Evolutionary conservation across 2,888 invertebrate species (phyloP).

Genomic region (Oligia strigilis): DNA sequence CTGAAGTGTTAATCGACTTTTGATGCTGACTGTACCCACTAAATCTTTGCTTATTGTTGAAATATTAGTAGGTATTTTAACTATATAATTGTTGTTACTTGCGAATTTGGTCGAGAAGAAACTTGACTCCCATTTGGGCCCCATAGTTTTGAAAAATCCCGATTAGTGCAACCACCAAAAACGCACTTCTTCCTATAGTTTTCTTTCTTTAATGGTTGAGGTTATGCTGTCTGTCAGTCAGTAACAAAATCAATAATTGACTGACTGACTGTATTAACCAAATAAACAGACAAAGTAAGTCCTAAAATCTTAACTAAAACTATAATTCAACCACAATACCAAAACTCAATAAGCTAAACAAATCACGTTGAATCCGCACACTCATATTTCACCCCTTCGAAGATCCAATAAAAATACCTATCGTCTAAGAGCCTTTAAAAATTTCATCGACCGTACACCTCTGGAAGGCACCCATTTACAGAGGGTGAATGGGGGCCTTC

Average conservation of each 20-base stretch:
- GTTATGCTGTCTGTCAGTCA: background rate
- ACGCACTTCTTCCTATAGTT: background rate
- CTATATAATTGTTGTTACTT: background rate
- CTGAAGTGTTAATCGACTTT: too few relatives aligned
- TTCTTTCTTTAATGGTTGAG: too few relatives aligned
- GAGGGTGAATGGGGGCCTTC: slow-evolving; percentile 12
- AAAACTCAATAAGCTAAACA: slow-evolving; percentile 23
- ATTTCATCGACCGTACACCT: slow-evolving; percentile 79
- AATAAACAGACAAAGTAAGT: background rate
- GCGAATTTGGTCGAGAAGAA: background rate
- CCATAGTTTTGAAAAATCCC: background rate
- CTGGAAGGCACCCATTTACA: slow-evolving; percentile 64
- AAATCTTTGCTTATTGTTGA: background rate
- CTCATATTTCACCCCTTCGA: slow-evolving; percentile 63
- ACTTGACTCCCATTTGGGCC: fast-evolving
- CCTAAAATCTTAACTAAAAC: background rate
- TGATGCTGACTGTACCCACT: too few relatives aligned
- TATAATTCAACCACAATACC: background rate
- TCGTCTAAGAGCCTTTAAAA: slow-evolving; percentile 81
- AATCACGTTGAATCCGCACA: slow-evolving; percentile 52
- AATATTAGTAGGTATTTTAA: background rate
- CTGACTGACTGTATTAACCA: background rate
- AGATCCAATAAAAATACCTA: slow-evolving; percentile 80
- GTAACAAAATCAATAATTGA: background rate
- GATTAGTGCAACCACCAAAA: background rate